phyloP scores from a whole-genome alignment of 2,797 vertebrate genomes.

The Scyliorhinus canicula region DNA sequence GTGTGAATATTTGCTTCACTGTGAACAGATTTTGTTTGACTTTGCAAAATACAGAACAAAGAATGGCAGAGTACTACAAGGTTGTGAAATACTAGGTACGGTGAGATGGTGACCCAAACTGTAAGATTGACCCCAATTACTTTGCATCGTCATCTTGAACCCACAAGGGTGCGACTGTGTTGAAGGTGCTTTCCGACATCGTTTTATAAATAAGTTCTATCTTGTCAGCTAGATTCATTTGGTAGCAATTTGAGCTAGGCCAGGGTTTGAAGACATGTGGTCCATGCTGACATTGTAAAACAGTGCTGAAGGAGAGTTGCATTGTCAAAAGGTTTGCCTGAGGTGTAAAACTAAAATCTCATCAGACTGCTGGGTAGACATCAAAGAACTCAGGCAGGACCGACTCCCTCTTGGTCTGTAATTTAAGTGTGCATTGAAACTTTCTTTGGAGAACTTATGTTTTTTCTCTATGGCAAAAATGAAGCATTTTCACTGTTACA shows the following conservation, averaged over 20 bases:
- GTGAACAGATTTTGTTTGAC: not conserved
- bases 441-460: not conserved
- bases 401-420: not conserved
- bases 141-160: not conserved
- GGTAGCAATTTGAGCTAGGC: not conserved
- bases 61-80: not conserved
- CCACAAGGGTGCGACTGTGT: not conserved
- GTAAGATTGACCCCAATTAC: not conserved
- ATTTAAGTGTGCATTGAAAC: not conserved
- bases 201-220: not conserved
- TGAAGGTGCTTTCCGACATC: not conserved
- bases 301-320: not conserved
- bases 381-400: not conserved
- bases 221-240: not conserved
- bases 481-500: not conserved
- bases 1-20: not conserved
- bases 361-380: not conserved
- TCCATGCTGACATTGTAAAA: not conserved
- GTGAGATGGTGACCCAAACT: not conserved
- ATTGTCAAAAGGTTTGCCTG: not conserved
- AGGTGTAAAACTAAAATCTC: not conserved
- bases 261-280: not conserved
- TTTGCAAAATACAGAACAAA: not conserved
- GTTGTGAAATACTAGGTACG: not conserved
- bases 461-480: not conserved